Evolutionary conservation across 1,140 invertebrate genomes (phyloP).

Genomic region (Hycleus cichorii): DNA sequence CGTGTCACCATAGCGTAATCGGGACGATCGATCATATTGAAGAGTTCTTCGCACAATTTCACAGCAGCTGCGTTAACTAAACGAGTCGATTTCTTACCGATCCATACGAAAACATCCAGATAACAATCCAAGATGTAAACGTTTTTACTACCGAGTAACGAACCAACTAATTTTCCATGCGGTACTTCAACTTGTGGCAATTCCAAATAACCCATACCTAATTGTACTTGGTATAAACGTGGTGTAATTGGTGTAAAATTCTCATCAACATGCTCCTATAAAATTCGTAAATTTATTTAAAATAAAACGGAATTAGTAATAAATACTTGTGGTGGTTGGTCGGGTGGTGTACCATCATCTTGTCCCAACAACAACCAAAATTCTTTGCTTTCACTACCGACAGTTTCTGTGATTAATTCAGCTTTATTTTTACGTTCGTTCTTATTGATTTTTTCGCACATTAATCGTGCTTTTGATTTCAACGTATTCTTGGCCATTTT

Average conservation of each 20-base stretch:
- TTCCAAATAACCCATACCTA: constrained; percentile 98
- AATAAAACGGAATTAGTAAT: no score
- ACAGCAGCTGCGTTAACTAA: constrained; percentile 92
- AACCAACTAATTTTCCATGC: constrained; percentile 63
- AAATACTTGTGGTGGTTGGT: constrained; percentile 27
- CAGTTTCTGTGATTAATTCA: constrained; percentile 78
- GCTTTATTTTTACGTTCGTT: constrained; percentile 94
- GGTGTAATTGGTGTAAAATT: constrained; percentile 71
- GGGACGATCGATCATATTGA: constrained; percentile 85
- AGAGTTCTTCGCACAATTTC: constrained; percentile 91
- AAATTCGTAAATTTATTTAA: constrained; percentile 2
- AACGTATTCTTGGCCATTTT: constrained; percentile 89
- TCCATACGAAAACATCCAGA: constrained; percentile 98
- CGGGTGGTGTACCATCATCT: constrained; percentile 36
- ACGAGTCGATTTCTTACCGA: constrained; percentile 96
- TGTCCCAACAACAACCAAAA: constrained; percentile 75
- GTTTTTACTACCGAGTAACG: constrained; percentile 81
- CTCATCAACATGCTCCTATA: constrained; percentile 72
- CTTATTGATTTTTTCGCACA: constrained; percentile 98
- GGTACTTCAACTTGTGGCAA: constrained; percentile 90
- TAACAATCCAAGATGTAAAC: constrained; percentile 97
- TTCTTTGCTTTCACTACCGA: constrained; percentile 72
- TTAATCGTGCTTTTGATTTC: constrained; percentile 87
- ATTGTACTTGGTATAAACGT: constrained; percentile 85
- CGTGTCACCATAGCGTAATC: constrained; percentile 82